phyloP scores from a whole-genome alignment of 1,140 invertebrate genomes.

The Meteorus sp. region DNA sequence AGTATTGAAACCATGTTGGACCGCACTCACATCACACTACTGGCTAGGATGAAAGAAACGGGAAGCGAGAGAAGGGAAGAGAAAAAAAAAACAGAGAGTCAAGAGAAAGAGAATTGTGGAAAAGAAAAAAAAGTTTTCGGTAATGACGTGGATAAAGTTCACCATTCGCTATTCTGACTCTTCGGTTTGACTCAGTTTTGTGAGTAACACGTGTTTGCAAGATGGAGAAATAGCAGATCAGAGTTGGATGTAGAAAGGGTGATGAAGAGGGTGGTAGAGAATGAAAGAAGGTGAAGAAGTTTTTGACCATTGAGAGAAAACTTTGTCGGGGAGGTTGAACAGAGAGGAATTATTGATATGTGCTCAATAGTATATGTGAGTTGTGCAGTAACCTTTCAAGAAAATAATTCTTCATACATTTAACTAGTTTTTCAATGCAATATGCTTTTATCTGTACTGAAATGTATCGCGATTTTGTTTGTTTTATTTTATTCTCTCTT shows the following conservation, averaged over 20 bases:
- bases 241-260: too few relatives aligned
- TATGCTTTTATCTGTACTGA: too few relatives aligned
- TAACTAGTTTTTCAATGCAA: too few relatives aligned
- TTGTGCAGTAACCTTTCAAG: too few relatives aligned
- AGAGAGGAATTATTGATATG: not conserved
- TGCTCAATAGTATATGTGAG: too few relatives aligned
- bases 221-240: not conserved
- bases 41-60: not conserved
- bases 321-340: too few relatives aligned
- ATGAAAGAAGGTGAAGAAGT: not conserved
- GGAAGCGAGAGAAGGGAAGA: not conserved
- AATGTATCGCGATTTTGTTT: too few relatives aligned
- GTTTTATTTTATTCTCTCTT: too few relatives aligned
- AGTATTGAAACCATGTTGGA: not conserved
- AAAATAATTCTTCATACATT: too few relatives aligned
- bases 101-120: too few relatives aligned
- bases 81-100: not conserved
- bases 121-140: constrained; percentile 1
- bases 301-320: too few relatives aligned
- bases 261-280: not conserved
- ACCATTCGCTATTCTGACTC: constrained; percentile 12
- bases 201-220: constrained; percentile 16
- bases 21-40: not conserved
- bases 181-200: constrained; percentile 20
- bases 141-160: constrained; percentile 20